A percentile compares a stretch with the other conserved stretches of the same genome.
phyloP scores from a whole-genome alignment of 2,888 invertebrate genomes.

The Myopa tessellatipennis region DNA sequence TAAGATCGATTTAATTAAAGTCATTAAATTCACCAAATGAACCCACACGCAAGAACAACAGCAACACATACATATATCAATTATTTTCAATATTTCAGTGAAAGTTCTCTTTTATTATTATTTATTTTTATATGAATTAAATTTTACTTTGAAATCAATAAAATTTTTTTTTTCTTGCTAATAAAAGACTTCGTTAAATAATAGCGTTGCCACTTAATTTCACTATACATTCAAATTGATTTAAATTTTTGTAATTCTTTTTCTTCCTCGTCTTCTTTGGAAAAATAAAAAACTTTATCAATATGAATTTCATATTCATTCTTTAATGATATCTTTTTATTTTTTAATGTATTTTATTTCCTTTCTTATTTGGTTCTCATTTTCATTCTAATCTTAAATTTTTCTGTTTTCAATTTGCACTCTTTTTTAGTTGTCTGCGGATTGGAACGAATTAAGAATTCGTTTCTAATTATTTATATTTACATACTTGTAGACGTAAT shows the following conservation, averaged over 20 bases:
- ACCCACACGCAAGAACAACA: conserved; percentile 29
- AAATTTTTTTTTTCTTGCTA: background rate
- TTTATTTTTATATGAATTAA: background rate
- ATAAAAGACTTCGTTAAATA: background rate
- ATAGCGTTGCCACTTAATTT: too few relatives aligned
- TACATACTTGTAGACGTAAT: background rate
- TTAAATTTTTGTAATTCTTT: background rate
- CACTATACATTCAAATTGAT: too few relatives aligned
- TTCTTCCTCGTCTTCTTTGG: background rate
- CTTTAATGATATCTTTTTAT: background rate
- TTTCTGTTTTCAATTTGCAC: background rate
- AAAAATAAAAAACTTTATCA: background rate
- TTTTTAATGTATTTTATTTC: background rate
- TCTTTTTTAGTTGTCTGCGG: background rate
- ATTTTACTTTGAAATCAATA: background rate
- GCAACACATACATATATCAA: background rate
- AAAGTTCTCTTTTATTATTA: background rate
- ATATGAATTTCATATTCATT: background rate
- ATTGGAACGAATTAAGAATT: background rate
- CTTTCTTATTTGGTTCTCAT: background rate
- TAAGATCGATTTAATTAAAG: conserved; percentile 5
- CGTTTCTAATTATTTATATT: background rate
- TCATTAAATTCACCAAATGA: conserved; percentile 28
- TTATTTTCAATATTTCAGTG: background rate
- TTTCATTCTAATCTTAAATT: background rate